Base-by-base conservation (phyloP, 2,113 vertebrate species). In the Vimba vimba region DNA sequence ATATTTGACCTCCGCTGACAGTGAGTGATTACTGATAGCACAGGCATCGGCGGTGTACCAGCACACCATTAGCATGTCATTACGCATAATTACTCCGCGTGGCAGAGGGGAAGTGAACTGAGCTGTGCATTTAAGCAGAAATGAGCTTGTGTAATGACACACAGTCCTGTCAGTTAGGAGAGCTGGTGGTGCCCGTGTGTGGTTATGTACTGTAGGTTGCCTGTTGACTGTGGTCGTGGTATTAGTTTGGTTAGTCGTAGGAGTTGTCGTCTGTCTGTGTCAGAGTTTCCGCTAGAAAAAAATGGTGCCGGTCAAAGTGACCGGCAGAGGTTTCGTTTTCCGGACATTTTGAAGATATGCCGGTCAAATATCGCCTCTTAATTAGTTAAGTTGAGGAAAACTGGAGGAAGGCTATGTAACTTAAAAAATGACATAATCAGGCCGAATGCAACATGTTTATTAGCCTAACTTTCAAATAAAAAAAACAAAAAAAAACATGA, bases 21-120 rank as follows among this genome's bases (percentile, higher is more conserved):
- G 94, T 96, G 95, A 96, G 89, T 87, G 94, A 96, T 96, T 93
- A 91, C 94, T 95, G 93, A 89, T 93, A 94, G 92, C 91, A 92
- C 92, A 76, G 86, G 80, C 77, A 84, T 79, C 74, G 60, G 82
- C 76, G 21, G 64, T 90, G 90, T 84, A 91, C 93, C 94, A 92
- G 93, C 89, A 88, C 94, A 93, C 93, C 93, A 93, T 95, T 96
- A 95, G 93, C 91, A 94, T 95, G 93, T 96, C 94, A 96, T 97
- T 96, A 96, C 94, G 96, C 96, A 96, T 95, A 94, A 97, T 96
- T 96, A 96, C 92, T 92, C 92, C 86, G 90, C 93, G 94, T 96
- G 96, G 94, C 93, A 80, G 86, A 74, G 82, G 45, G 62, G 82
- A 50, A 73, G 25, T 73, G 76, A 89, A 89, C 90, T 85, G 85